Conservation (phyloP, 2,113 vertebrate species). For the Gulo gulo region DNA sequence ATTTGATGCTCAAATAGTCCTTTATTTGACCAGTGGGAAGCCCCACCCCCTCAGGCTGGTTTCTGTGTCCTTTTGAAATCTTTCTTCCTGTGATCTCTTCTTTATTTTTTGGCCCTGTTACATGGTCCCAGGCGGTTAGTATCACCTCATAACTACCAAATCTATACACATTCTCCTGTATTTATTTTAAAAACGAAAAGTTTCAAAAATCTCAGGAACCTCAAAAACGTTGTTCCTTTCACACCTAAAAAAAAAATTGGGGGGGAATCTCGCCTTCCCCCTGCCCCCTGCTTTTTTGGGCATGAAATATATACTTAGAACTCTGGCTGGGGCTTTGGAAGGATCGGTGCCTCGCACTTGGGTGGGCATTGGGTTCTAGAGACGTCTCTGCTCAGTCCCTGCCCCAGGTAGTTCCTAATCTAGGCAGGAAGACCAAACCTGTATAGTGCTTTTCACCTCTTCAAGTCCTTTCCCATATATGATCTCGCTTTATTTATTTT, state of each 20-base stretch:
- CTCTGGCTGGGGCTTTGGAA: not conserved
- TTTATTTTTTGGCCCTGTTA: not conserved
- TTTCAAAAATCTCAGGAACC: not conserved
- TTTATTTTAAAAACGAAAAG: not conserved
- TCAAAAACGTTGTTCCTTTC: not conserved
- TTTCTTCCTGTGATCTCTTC: not conserved
- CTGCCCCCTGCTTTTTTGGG: not conserved
- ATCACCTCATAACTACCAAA: not conserved
- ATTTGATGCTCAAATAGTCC: not conserved
- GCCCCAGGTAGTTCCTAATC: not conserved
- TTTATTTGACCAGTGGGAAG: not conserved
- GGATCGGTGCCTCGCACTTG: not conserved
- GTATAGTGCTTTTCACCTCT: not conserved
- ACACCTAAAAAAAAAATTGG: not conserved
- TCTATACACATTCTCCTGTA: not conserved
- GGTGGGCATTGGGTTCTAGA: not conserved
- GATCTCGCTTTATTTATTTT: not conserved
- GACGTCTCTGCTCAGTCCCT: not conserved
- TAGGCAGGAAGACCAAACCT: not conserved
- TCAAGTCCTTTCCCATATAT: not conserved
- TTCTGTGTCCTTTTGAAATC: conserved; percentile 15
- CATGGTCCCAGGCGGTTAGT: not conserved
- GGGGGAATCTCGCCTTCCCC: not conserved
- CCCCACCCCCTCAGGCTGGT: not conserved
- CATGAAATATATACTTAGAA: not conserved